Evolutionary conservation across 2,113 vertebrate species (phyloP), one percentile per base, ranked within the genome.

Genomic region (Syngnathoides biaculeatus): DNA sequence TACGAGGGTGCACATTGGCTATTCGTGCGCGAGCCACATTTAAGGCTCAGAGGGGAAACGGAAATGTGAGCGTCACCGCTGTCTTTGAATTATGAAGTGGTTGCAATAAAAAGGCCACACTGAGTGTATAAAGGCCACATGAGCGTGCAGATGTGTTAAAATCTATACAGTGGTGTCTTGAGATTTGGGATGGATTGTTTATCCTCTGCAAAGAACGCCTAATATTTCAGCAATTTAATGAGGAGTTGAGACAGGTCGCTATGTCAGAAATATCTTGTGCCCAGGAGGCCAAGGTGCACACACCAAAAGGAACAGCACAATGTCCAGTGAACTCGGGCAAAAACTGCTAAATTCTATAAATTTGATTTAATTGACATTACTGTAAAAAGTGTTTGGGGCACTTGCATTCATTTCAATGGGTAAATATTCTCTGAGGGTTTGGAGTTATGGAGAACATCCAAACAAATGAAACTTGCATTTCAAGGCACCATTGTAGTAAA

Each of bases 1-100:
- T 77, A 57, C 55, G n/a, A 53, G 26, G 24, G n/a, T 60, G 68
- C 56, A 60, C 58, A 68, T 47, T 27, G 67, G 27, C 57, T 65
- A 35, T 43, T 42, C 45, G 77, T 81, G 81, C 74, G 64, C 53
- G 77, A 64, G 63, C 24, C n/a, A 43, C 30, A 38, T 71, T 65
- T 75, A 74, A 67, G 76, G 5, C 35, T 50, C 59, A 67, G 79
- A 60, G 66, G 64, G 39, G 72, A 81, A 81, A 60, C 67, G 64
- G 39, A 76, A 81, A 81, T 74, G 69, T 67, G 68, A 69, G 55
- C 55, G 30, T 30, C 26, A 30, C 1, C 4, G 14, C 55, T 57
- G 55, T 19, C 26, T 57, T 57, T 30, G 26, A 30, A 30, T 30
- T 57, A 30, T 30, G 26, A 57, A 57, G 15, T 5, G 55, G 24